A percentile compares a stretch with the other conserved stretches of the same genome.
These are phyloP conservation scores for Halesus radiatus DNA, from an alignment of 1,140 invertebrate genomes.

Conservation along the genomic window DNA sequence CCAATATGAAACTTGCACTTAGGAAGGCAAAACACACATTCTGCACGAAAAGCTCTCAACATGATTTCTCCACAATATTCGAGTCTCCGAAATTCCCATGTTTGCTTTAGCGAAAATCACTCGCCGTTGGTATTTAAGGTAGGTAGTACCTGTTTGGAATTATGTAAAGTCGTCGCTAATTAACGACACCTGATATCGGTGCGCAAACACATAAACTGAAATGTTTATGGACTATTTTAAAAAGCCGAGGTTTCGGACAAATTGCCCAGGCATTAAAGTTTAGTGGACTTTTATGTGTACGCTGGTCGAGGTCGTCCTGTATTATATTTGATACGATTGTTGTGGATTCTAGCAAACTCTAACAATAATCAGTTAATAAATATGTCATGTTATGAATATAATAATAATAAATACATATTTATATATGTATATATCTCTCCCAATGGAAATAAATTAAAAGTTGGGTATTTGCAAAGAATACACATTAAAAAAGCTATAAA, in stretches of 20 bases:
- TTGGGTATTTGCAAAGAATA: no score
- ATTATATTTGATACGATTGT: background rate
- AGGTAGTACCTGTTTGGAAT: constrained; percentile 5
- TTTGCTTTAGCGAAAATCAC: background rate
- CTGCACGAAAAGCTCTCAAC: no score
- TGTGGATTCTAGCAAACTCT: background rate
- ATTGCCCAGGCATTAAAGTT: constrained; percentile 13
- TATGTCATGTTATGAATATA: no score
- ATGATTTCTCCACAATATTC: background rate
- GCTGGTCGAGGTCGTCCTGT: background rate
- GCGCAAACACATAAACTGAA: constrained; percentile 24
- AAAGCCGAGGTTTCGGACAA: constrained; percentile 22
- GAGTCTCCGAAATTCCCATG: background rate
- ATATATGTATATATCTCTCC: no score
- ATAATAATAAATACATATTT: no score
- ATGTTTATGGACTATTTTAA: constrained; percentile 26
- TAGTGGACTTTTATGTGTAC: background rate
- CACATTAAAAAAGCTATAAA: no score
- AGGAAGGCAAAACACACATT: no score
- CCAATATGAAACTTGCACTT: no score
- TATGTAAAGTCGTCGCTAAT: constrained; percentile 28
- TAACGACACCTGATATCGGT: constrained; percentile 24
- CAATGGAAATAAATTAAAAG: no score
- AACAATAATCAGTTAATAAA: background rate
- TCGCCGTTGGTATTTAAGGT: background rate